phyloP scores from a whole-genome alignment of 1,140 invertebrate genomes.

The Gonatopus flavifemur region DNA sequence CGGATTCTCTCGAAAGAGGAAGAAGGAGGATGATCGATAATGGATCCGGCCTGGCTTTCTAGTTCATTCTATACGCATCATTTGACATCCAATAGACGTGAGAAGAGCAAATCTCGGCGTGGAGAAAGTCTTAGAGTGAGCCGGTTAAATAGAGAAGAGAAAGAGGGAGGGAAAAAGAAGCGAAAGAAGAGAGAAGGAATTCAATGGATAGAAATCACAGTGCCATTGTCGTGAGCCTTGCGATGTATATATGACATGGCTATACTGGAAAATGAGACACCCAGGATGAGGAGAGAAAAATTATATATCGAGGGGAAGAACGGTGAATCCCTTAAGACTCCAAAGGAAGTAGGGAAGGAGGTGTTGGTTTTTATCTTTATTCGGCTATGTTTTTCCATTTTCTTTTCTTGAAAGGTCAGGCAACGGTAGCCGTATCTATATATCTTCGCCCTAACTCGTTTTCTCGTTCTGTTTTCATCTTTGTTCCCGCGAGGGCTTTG shows the following conservation, averaged over 20 bases:
- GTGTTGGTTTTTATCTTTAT: conserved; percentile 1
- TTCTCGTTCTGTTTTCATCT: no score
- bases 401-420: not conserved
- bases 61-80: conserved; percentile 52
- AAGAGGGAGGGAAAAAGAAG: conserved; percentile 21
- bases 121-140: conserved; percentile 9
- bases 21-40: conserved; percentile 46
- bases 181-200: conserved; percentile 31
- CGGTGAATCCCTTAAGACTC: conserved; percentile 41
- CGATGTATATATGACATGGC: conserved; percentile 28
- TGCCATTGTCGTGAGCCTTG: conserved; percentile 40
- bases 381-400: not conserved
- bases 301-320: conserved; percentile 43
- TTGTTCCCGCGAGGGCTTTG: no score
- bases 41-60: conserved; percentile 46
- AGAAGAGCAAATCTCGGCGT: conserved; percentile 31
- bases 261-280: conserved; percentile 46
- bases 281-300: conserved; percentile 36
- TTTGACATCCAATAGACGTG: conserved; percentile 50
- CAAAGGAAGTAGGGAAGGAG: conserved; percentile 8
- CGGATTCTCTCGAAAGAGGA: conserved; percentile 25
- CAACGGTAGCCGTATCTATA: no score
- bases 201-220: conserved; percentile 53
- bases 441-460: no score
- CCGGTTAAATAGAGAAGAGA: conserved; percentile 2